A percentile compares a stretch with the other conserved stretches of the same genome.
Conservation (phyloP, 2,113 vertebrate genomes). For the Callorhinus ursinus region DNA sequence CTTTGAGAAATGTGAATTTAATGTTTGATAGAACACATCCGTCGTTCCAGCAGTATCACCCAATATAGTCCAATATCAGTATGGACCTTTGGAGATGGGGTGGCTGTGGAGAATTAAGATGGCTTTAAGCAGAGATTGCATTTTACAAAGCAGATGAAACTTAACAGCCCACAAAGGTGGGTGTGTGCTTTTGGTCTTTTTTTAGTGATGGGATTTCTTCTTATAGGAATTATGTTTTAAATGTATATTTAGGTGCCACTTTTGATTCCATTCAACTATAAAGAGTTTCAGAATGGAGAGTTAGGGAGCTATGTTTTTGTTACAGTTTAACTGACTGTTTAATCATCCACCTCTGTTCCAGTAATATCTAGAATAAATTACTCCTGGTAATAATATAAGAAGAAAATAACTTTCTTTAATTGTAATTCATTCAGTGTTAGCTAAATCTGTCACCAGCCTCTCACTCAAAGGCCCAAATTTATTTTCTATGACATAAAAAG, state of each 20-base stretch:
- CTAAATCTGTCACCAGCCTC: constrained; percentile 19
- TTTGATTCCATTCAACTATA: neutral
- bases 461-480: neutral
- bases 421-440: constrained; percentile 41
- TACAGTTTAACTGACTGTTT: constrained; percentile 11
- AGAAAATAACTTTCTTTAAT: constrained; percentile 3
- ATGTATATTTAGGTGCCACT: neutral
- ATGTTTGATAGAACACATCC: neutral
- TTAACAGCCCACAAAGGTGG: neutral
- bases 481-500: constrained; percentile 21
- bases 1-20: neutral
- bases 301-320: neutral
- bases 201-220: neutral
- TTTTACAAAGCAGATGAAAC: neutral
- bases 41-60: neutral
- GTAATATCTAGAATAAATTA: neutral
- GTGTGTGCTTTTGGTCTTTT: neutral
- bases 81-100: neutral
- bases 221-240: constrained; percentile 17
- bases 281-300: neutral
- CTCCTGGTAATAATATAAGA: neutral
- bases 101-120: neutral
- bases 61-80: neutral
- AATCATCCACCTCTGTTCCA: neutral
- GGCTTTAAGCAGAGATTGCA: neutral